Evolutionary conservation across 35 echinoderm and acorn worm genomes (phyloP), one percentile per base, ranked within the genome.

Genomic region (Chiridota heheva): DNA sequence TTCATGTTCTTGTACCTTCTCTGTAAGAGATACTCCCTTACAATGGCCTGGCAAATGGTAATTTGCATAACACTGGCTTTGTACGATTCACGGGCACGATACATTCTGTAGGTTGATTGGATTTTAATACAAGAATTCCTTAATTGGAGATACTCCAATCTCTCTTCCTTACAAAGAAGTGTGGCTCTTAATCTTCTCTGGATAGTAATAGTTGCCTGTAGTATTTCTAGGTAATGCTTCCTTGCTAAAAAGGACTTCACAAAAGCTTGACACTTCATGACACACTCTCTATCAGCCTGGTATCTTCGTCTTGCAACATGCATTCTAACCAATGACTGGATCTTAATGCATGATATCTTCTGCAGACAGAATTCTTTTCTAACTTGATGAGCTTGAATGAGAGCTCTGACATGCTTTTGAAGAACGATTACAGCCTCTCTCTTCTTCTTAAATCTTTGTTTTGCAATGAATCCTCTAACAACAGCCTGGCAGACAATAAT

Each of bases 261-360:
- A n/a, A n/a, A n/a, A n/a, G n/a, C n/a, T n/a, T n/a, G n/a, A n/a
- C n/a, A n/a, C n/a, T 28, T 69, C 10, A 48, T 39, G 37, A 37
- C 69, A 4, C 69, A 38, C 10, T 34, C 44, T 37, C 33, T 60
- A 1, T 56, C 29, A n/a, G 27, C 42, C 34, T 48, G 65, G 69
- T 69, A 89, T 15, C 22, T 42, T 12, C 33, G 37, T 55, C 58
- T 70, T 13, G 63, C 58, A 7, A 84, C 36, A 44, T 67, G 58
- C 12, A 71, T 42, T 45, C 68, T 91, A 51, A 85, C 36, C 17
- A 68, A 40, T 42, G 88, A 36, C 33, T 91, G 88, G 22, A 96
- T 67, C 12, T 60, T 12, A 7, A 86, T 42, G 51, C 74, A 67
- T 24, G 92, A 51, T 68, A 42, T 62, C 46, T 61, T 75, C 29